Evolutionary conservation across 2,797 vertebrate species (phyloP).

Genomic region (Pseudochirops corinnae): DNA sequence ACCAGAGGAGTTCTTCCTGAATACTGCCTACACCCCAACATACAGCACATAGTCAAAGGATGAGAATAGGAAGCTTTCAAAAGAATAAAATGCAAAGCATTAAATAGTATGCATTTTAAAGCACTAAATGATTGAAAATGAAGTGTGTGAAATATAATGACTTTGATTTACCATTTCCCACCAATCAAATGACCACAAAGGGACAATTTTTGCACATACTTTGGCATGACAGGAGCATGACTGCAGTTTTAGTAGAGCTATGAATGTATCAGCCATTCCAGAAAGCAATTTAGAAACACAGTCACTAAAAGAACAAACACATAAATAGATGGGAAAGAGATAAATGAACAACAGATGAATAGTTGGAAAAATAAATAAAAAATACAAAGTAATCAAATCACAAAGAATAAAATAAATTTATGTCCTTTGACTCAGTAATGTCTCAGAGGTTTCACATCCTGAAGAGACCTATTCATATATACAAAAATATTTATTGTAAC

Average conservation of each 20-base stretch:
- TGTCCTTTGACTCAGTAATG: too few relatives aligned
- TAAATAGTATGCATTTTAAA: background rate
- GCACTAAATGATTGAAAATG: background rate
- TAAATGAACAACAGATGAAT: background rate
- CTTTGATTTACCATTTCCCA: background rate
- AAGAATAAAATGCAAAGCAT: background rate
- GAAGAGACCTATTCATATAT: too few relatives aligned
- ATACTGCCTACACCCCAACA: too few relatives aligned
- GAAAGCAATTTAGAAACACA: background rate
- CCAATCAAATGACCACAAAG: background rate
- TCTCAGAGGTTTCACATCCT: too few relatives aligned
- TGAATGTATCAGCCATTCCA: background rate
- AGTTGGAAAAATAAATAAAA: background rate
- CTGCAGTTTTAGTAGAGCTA: background rate
- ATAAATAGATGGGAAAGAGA: background rate
- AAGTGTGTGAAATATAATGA: background rate
- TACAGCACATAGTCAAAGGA: background rate
- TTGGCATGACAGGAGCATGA: background rate
- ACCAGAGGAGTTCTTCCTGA: rapidly evolving
- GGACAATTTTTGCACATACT: background rate
- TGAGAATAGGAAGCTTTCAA: background rate
- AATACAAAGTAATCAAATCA: background rate
- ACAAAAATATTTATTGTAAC: too few relatives aligned
- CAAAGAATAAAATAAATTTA: background rate
- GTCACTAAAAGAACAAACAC: background rate